phyloP scores from a whole-genome alignment of 2,888 invertebrate genomes.

The Athalia circularis region DNA sequence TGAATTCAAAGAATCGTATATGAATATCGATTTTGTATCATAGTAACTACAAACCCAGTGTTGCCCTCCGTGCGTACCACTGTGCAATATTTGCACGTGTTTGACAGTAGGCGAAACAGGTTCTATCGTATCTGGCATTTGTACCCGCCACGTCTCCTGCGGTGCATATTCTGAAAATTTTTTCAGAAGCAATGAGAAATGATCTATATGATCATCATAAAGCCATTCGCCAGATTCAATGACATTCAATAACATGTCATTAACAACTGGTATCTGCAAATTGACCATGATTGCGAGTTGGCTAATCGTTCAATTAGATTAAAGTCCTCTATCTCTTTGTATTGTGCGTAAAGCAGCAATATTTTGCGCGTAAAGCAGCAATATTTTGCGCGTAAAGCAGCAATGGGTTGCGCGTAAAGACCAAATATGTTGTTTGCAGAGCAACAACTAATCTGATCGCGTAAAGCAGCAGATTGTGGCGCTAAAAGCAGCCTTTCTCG shows the following conservation, averaged over 20 bases:
- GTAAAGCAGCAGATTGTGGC: no score
- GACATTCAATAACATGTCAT: not conserved
- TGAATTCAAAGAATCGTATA: constrained; percentile 47
- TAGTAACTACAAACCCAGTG: constrained; percentile 51
- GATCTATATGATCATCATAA: constrained; percentile 45
- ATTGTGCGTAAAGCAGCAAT: constrained; percentile 3
- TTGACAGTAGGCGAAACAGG: constrained; percentile 38
- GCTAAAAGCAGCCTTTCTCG: no score
- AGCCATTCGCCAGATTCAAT: constrained; percentile 9
- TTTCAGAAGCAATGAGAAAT: constrained; percentile 38
- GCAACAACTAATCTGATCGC: no score
- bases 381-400: no score
- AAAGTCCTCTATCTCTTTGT: not conserved
- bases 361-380: no score
- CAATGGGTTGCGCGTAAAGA: not conserved
- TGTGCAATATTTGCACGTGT: constrained; percentile 52
- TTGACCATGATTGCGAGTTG: not conserved
- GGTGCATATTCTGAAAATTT: constrained; percentile 35
- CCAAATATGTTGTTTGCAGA: not conserved
- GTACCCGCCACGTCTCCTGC: constrained; percentile 31
- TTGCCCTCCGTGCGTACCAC: constrained; percentile 16
- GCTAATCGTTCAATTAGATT: not conserved
- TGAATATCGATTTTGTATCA: constrained; percentile 42
- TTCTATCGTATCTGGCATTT: constrained; percentile 43
- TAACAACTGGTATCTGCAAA: not conserved